Evolutionary conservation across 2,888 invertebrate species (phyloP), one percentile per base, ranked within the genome.

Genomic region (Notodonta dromedarius): DNA sequence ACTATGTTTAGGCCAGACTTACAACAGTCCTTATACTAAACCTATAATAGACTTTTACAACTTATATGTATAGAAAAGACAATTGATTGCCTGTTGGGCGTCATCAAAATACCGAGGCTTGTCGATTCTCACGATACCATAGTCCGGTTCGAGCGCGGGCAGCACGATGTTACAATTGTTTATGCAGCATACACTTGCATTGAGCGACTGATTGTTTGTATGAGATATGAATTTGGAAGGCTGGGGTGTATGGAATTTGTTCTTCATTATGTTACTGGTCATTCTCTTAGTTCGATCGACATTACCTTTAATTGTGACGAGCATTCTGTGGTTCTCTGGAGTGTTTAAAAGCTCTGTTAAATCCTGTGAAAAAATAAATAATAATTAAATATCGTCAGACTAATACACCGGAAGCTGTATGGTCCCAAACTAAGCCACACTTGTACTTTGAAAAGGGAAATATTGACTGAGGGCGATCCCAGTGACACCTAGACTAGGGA

Each of bases 21-120:
- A n/a, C 5, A 13, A n/a, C 46, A 46, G 46, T n/a, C 46, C 5
- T n/a, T 4, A 46, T n/a, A n/a, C 46, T 13, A n/a, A 46, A 46
- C 5, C 46, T 46, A 24, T 24, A n/a, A 46, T 42, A n/a, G 9
- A 46, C 4, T 13, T 50, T 79, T 83, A 90, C 67, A 94, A 82
- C 48, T 86, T 82, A 78, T 86, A 94, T 39, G 87, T 87, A 60
- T 74, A 70, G 76, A 91, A 93, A 5, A 94, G 78, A 68, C 88
- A 88, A 70, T 79, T 79, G 2, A 94, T 91, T 6, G 94, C 94
- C 76, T 91, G 88, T 58, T 89, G 82, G 0, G 92, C 83, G 51
- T 94, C 89, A 67, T 88, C 85, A 57, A 94, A 94, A 64, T 93
- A 93, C 35, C 86, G 82, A 0, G 90, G 92, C 56, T 86, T 89